Conservation (phyloP, 2,113 vertebrate species). For the Sebastes schlegelii region DNA sequence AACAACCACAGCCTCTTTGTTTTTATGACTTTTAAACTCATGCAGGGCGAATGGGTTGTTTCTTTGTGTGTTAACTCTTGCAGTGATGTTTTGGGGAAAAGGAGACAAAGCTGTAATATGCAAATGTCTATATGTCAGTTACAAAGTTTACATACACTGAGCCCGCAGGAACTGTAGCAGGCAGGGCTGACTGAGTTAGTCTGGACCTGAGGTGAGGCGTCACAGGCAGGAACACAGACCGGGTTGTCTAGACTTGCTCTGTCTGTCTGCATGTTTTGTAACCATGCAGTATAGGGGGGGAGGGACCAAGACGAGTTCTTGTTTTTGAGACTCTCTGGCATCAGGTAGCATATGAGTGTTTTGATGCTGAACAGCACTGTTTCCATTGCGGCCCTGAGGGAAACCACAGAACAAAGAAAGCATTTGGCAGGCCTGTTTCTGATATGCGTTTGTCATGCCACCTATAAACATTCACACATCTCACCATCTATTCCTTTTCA, state of each 20-base stretch:
- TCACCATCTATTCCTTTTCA: slow-evolving; percentile 43
- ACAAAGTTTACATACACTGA: slow-evolving; percentile 41
- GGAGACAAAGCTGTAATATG: slow-evolving; percentile 17
- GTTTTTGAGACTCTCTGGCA: slow-evolving; percentile 73
- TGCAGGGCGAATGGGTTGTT: neutral
- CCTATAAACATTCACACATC: slow-evolving; percentile 60
- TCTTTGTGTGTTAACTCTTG: slow-evolving; percentile 13
- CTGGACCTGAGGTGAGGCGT: slow-evolving; percentile 75
- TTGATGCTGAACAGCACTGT: slow-evolving; percentile 68
- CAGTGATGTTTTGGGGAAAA: neutral
- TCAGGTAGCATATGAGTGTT: slow-evolving; percentile 70
- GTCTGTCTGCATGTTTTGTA: slow-evolving; percentile 79
- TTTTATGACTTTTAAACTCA: slow-evolving; percentile 7
- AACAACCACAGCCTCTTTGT: slow-evolving; percentile 33
- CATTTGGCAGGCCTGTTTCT: slow-evolving; percentile 48
- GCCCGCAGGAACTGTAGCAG: slow-evolving; percentile 44
- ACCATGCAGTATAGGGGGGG: slow-evolving; percentile 59
- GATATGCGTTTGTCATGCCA: slow-evolving; percentile 60
- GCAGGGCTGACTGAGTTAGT: slow-evolving; percentile 66
- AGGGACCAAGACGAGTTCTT: slow-evolving; percentile 57
- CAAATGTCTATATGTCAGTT: slow-evolving; percentile 47
- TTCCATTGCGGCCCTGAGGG: slow-evolving; percentile 71
- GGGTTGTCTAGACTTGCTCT: slow-evolving; percentile 78
- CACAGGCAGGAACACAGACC: slow-evolving; percentile 69
- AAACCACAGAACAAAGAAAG: slow-evolving; percentile 77